Conservation (phyloP, 2,113 vertebrate species). For the Proteles cristata region DNA sequence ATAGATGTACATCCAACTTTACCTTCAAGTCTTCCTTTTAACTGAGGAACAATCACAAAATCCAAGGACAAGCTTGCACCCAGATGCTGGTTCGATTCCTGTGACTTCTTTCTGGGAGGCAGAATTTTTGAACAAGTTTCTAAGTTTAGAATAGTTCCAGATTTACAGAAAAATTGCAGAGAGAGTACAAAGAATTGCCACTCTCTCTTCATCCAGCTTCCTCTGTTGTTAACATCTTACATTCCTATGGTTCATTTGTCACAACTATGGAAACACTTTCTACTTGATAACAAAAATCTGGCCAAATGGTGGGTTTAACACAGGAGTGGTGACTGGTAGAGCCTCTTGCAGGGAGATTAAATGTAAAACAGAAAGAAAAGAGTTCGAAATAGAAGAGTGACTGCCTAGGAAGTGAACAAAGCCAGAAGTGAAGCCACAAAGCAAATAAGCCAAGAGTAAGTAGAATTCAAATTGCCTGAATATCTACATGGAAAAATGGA, state of each 20-base stretch:
- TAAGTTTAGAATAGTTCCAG: not conserved
- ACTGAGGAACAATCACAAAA: not conserved
- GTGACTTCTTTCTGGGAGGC: not conserved
- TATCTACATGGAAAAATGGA: not conserved
- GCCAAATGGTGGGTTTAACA: not conserved
- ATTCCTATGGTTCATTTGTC: not conserved
- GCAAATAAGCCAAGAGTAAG: not conserved
- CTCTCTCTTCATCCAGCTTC: not conserved
- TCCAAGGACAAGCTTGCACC: not conserved
- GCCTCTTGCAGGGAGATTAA: not conserved
- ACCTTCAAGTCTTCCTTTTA: not conserved
- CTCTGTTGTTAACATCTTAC: not conserved
- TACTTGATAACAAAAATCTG: not conserved
- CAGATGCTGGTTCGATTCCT: not conserved
- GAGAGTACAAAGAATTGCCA: not conserved
- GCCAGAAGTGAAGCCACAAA: not conserved
- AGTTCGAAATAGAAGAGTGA: not conserved
- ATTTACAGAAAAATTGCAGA: not conserved
- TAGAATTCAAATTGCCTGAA: not conserved
- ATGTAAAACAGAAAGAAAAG: not conserved
- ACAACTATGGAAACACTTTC: not conserved
- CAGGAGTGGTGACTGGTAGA: not conserved
- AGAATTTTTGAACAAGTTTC: not conserved
- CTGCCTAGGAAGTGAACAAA: not conserved
- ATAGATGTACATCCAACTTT: not conserved